A percentile compares a stretch with the other conserved stretches of the same genome.
phyloP scores from a whole-genome alignment of 2,113 vertebrate species.

The Dipodomys stephensi region DNA sequence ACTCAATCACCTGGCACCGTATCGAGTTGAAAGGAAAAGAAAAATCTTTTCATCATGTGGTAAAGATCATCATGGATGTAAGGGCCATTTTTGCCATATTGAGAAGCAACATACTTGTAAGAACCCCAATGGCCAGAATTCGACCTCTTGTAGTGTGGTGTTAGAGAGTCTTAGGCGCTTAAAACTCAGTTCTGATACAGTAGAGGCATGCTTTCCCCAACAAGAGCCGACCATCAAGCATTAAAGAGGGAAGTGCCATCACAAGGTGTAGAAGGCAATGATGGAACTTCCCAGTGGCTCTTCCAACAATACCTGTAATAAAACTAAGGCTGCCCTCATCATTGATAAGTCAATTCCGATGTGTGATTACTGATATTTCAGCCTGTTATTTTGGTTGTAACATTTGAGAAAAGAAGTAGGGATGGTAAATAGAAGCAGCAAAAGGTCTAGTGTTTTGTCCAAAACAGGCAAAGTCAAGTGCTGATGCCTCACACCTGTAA shows the following conservation, averaged over 20 bases:
- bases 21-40: not conserved
- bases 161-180: not conserved
- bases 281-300: not conserved
- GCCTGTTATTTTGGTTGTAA: not conserved
- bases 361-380: not conserved
- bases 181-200: not conserved
- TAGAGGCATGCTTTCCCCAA: not conserved
- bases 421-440: not conserved
- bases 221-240: not conserved
- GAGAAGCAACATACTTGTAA: not conserved
- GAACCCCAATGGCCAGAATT: not conserved
- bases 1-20: not conserved
- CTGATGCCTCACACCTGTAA: too few relatives aligned
- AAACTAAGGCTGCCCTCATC: not conserved
- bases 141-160: not conserved
- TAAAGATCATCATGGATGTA: not conserved
- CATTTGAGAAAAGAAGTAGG: not conserved
- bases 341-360: slow-evolving; percentile 29
- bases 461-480: too few relatives aligned
- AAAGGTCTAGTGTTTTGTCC: not conserved
- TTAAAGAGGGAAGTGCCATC: not conserved
- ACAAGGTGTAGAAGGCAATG: not conserved
- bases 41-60: not conserved
- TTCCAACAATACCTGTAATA: slow-evolving; percentile 14
- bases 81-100: not conserved